These are phyloP conservation scores for Sylvia borin DNA, from an alignment of 2,797 vertebrate genomes.

Conservation along the genomic window DNA sequence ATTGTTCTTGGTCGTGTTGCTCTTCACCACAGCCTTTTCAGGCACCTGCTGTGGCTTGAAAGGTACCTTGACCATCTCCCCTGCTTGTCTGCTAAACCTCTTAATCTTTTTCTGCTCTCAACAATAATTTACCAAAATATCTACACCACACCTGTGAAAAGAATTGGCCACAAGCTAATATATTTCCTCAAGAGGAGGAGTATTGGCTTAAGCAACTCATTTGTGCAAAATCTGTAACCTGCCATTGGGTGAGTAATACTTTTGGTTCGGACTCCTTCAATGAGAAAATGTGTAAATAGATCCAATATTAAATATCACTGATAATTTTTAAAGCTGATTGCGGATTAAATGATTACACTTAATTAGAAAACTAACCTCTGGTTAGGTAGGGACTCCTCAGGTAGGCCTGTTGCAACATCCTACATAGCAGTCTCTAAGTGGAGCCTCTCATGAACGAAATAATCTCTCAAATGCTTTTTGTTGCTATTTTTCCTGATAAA, in stretches of 20 bases:
- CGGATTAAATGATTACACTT: not conserved
- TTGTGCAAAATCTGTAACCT: not conserved
- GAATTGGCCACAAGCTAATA: fast-evolving
- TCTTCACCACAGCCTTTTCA: not conserved
- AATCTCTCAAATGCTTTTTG: conserved; percentile 15
- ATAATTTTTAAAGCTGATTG: not conserved
- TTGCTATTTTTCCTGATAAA: conserved; percentile 53
- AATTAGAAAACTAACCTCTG: conserved; percentile 1
- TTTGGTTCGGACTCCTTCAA: not conserved
- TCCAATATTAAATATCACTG: not conserved
- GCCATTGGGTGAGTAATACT: not conserved
- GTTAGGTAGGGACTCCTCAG: not conserved
- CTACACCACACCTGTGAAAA: not conserved
- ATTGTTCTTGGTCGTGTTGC: not conserved
- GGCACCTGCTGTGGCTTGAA: not conserved
- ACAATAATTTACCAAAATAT: not conserved
- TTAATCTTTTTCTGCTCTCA: not conserved
- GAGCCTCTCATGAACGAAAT: conserved; percentile 8
- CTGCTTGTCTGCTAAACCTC: not conserved
- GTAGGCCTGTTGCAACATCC: not conserved
- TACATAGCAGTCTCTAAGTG: not conserved
- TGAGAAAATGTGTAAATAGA: not conserved
- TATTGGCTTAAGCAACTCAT: not conserved
- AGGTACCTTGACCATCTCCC: not conserved
- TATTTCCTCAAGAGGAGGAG: not conserved